Conservation (phyloP, 2,888 invertebrate genomes). For the Drosophila dives region DNA sequence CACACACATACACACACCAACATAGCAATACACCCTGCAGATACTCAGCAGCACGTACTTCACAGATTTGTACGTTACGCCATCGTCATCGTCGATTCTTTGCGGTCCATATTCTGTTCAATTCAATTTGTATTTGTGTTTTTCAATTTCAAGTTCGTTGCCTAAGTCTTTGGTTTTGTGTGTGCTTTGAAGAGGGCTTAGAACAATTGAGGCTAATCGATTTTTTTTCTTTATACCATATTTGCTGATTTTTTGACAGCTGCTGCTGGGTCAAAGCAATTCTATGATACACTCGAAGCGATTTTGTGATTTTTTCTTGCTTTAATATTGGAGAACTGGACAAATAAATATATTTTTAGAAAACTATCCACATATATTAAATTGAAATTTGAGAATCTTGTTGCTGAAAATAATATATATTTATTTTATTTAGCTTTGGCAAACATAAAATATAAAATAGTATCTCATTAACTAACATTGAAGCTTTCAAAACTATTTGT, state of each 20-base stretch:
- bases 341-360: conserved; percentile 14
- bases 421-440: neutral
- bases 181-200: conserved; percentile 61
- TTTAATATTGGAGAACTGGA: conserved; percentile 18
- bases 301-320: conserved; percentile 14
- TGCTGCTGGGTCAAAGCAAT: conserved; percentile 62
- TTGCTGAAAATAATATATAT: neutral
- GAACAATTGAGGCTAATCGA: conserved; percentile 77
- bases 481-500: neutral
- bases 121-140: conserved; percentile 45
- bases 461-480: neutral
- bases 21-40: conserved; percentile 20
- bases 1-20: conserved; percentile 45
- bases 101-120: conserved; percentile 55
- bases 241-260: conserved; percentile 66
- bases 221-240: conserved; percentile 46
- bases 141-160: conserved; percentile 76
- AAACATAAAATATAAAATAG: neutral
- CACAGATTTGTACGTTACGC: conserved; percentile 76
- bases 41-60: conserved; percentile 73
- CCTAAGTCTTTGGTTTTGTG: conserved; percentile 64
- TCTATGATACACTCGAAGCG: conserved; percentile 54
- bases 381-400: conserved; percentile 7
- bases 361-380: neutral
- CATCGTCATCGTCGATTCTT: conserved; percentile 58